Base-by-base conservation (phyloP, 2,797 vertebrate genomes). In the Cottoperca gobio region DNA sequence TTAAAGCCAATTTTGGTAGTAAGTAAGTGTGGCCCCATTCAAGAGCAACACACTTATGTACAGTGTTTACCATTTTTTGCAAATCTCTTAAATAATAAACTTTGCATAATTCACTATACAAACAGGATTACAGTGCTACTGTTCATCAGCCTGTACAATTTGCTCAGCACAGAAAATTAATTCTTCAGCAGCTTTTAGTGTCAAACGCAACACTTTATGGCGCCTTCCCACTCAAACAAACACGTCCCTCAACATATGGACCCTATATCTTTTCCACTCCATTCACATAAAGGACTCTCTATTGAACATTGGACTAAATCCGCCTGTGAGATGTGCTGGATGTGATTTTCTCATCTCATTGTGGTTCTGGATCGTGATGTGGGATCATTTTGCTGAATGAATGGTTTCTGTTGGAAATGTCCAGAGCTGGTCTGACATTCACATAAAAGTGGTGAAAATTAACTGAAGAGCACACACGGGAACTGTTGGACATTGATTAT, bases 301-400 rank as follows among this genome's bases (percentile, higher is more conserved):
- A 35, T 50, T 58, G 63, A 83, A 55, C 59, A 10, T 7, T 24
- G 68, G 59, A 73, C 33, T 6, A 55, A 81, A 60, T 55, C 55
- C 0, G 28, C 35, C 82, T 7, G 45, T 24, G 13, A 79, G 69
- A 87, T 86, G 83, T 78, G 82, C 87, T 90, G 88, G 74, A 89
- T 91, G 82, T 79, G 78, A 91, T 93, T 93, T 92, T 88, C 86
- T 79, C 86, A 65, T 86, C 81, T 76, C 75, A 74, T 86, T 92
- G 91, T 85, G 88, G 86, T 86, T 89, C 84, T 87, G 88, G 83
- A 92, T 61, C 66, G 46, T 80, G 87, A 88, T 89, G 80, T 84
- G 82, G 84, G 82, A 83, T 89, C 52, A 19, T 79, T 92, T 92
- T 84, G 85, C 77, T 77, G 69, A 90, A 88, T 88, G 81, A 91